A percentile compares a stretch with the other conserved stretches of the same genome.
These are phyloP conservation scores for Eutrigla gurnardus DNA, from an alignment of 2,797 vertebrate species.

Conservation along the genomic window DNA sequence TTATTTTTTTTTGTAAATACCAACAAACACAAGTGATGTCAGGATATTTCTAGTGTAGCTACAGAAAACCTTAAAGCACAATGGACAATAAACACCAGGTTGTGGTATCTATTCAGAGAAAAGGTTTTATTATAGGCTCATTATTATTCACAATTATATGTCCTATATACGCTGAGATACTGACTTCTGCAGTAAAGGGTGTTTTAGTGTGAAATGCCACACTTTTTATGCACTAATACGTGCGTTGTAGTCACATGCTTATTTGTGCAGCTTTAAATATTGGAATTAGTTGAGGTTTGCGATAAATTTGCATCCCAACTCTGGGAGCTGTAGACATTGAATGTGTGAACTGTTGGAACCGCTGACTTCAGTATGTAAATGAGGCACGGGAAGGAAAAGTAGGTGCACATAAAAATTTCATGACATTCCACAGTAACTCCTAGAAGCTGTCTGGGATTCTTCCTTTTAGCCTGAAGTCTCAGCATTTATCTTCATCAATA, in stretches of 20 bases:
- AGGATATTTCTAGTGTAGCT: background rate
- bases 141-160: background rate
- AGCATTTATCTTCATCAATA: background rate
- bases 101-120: background rate
- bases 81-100: background rate
- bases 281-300: slow-evolving; percentile 2
- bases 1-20: background rate
- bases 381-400: slow-evolving; percentile 2
- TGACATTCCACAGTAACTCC: slow-evolving; percentile 19
- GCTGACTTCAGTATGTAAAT: slow-evolving; percentile 42
- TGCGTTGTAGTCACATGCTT: background rate
- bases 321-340: background rate
- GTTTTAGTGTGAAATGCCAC: background rate
- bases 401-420: slow-evolving; percentile 13
- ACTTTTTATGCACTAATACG: background rate
- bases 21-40: background rate
- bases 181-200: background rate
- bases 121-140: background rate
- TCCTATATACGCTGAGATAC: too few species aligned
- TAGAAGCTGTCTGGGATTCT: background rate
- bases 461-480: background rate
- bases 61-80: background rate
- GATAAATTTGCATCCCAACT: slow-evolving; percentile 1
- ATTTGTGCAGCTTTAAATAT: slow-evolving; percentile 21
- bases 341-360: slow-evolving; percentile 2